These are phyloP conservation scores for Lepidocyrtinus sp. DNA, from an alignment of 2,888 invertebrate genomes.

Conservation along the genomic window DNA sequence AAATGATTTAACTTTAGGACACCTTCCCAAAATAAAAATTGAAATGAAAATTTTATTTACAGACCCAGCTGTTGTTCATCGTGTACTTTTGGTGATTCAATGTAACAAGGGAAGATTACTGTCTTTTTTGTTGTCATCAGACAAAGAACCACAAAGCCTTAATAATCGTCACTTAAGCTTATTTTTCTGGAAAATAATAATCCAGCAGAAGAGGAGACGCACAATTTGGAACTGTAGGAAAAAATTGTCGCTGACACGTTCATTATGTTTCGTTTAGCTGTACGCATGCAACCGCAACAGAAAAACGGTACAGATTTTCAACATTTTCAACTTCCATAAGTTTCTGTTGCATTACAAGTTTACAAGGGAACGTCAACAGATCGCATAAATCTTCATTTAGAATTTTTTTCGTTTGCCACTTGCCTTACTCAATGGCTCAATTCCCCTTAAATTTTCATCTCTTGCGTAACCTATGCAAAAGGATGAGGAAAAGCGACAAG, in stretches of 20 bases:
- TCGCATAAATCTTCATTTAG: conserved; percentile 54
- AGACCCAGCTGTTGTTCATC: too few relatives aligned
- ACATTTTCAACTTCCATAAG: not conserved
- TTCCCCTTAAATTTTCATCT: conserved; percentile 1
- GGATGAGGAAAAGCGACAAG: not conserved
- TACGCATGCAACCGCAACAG: not conserved
- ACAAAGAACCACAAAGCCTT: not conserved
- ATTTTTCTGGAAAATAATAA: not conserved
- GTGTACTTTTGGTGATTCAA: too few relatives aligned
- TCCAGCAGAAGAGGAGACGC: not conserved
- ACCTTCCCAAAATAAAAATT: too few relatives aligned
- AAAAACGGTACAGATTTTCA: not conserved
- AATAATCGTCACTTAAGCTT: not conserved
- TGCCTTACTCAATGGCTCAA: conserved; percentile 44
- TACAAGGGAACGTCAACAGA: conserved; percentile 33
- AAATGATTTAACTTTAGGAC: too few relatives aligned
- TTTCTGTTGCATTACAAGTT: too few relatives aligned
- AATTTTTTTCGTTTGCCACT: conserved; percentile 38
- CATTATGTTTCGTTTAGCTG: not conserved
- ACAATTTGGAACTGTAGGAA: not conserved
- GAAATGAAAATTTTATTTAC: too few relatives aligned
- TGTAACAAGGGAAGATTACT: not conserved
- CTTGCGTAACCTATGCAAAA: not conserved
- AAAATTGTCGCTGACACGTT: not conserved
- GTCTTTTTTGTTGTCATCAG: not conserved